phyloP scores from a whole-genome alignment of 2,113 vertebrate species.

The Myodes glareolus region DNA sequence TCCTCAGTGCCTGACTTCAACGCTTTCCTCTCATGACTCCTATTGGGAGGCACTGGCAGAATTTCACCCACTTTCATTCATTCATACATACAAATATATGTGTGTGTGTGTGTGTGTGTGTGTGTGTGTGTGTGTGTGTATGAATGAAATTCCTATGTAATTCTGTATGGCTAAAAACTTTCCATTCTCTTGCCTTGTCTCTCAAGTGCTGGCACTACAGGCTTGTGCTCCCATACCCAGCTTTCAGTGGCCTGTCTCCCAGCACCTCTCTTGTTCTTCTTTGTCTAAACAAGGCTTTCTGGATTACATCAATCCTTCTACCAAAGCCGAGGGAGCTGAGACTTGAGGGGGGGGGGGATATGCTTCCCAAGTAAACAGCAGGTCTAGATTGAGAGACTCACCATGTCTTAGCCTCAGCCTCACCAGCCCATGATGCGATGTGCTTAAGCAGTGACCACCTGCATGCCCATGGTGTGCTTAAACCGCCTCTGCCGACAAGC shows the following conservation, averaged over 20 bases:
- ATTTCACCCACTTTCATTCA: not conserved
- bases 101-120: too few relatives aligned
- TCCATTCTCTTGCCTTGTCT: too few relatives aligned
- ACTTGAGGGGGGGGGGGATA: not conserved
- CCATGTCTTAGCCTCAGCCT: accelerated
- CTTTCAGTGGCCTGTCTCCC: not conserved
- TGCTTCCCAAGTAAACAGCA: not conserved
- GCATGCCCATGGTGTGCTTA: accelerated
- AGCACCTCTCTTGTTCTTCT: not conserved
- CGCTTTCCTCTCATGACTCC: accelerated
- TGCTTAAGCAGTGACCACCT: too few relatives aligned
- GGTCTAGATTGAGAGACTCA: not conserved
- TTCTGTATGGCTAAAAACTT: not conserved
- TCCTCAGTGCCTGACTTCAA: not conserved
- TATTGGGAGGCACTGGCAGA: not conserved
- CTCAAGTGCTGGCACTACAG: not conserved
- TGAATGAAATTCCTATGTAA: not conserved
- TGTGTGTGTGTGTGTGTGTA: too few relatives aligned
- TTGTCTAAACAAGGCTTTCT: not conserved
- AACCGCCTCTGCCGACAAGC: not conserved
- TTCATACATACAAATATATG: too few relatives aligned
- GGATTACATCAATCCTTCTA: not conserved
- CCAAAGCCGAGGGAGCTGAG: not conserved
- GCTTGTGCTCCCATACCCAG: too few relatives aligned
- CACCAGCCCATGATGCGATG: accelerated